A percentile compares a stretch with the other conserved stretches of the same genome.
These are phyloP conservation scores for Mellilla xanthometata DNA, from an alignment of 2,888 invertebrate species.

Conservation along the genomic window DNA sequence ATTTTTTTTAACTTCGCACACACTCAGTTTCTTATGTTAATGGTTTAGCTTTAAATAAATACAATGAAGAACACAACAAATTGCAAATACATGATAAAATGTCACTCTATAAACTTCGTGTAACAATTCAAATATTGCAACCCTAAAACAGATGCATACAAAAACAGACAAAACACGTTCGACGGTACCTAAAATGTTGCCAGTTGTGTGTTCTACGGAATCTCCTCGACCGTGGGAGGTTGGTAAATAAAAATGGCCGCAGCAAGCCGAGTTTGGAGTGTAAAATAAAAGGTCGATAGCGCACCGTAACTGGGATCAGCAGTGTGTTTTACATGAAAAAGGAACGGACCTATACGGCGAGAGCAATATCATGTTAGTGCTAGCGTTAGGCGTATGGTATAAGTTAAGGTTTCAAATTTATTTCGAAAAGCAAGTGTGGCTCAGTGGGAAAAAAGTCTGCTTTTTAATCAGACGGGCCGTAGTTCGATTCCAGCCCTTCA, in stretches of 20 bases:
- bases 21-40: too few species aligned
- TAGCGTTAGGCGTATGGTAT: constrained; percentile 37
- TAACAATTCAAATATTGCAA: too few species aligned
- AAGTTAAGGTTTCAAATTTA: too few species aligned
- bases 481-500: too few species aligned
- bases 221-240: constrained; percentile 7
- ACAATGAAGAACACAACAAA: too few species aligned
- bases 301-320: constrained; percentile 29
- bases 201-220: constrained; percentile 6
- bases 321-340: constrained; percentile 72
- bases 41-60: too few species aligned
- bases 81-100: too few species aligned
- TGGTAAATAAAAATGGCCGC: background rate
- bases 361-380: constrained; percentile 73
- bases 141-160: background rate
- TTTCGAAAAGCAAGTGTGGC: constrained; percentile 16
- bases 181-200: too few species aligned
- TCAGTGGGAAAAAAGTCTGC: background rate
- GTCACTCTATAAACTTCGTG: too few species aligned
- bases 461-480: too few species aligned
- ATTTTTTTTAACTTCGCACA: too few species aligned
- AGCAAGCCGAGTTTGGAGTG: constrained; percentile 11
- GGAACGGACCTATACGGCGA: constrained; percentile 59
- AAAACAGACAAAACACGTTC: background rate
- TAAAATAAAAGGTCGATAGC: constrained; percentile 18